phyloP scores from a whole-genome alignment of 37 sponge, comb jelly and placozoan genomes.

The Aphrocallistes beatrix region DNA sequence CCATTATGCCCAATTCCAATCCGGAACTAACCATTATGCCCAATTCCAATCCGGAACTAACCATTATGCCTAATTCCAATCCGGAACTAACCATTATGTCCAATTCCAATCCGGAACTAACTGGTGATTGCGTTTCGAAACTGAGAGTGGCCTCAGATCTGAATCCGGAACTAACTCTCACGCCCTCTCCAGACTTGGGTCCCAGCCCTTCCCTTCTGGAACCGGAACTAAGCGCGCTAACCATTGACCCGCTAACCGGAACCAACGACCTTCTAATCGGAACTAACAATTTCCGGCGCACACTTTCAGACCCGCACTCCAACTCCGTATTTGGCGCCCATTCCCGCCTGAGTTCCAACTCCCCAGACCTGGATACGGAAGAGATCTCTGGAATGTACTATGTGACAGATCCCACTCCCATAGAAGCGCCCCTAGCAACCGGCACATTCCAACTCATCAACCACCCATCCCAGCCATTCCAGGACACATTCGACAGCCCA shows the following conservation, averaged over 20 bases:
- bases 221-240: not conserved
- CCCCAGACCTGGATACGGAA: constrained; percentile 4
- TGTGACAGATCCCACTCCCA: not conserved
- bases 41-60: not conserved
- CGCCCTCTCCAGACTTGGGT: not conserved
- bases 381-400: not conserved
- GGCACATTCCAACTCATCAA: not conserved
- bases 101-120: not conserved
- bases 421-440: not conserved
- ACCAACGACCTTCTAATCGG: no score
- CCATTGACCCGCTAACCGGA: no score
- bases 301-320: not conserved
- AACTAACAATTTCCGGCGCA: not conserved
- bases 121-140: no score
- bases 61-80: not conserved
- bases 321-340: not conserved
- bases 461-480: not conserved
- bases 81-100: not conserved
- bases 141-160: not conserved
- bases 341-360: not conserved
- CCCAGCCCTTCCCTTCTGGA: not conserved
- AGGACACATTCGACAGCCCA: not conserved
- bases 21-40: not conserved
- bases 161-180: not conserved
- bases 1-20: not conserved